These are phyloP conservation scores for Subanguina moxae DNA, from an alignment of 1,140 invertebrate genomes.

Conservation along the genomic window DNA sequence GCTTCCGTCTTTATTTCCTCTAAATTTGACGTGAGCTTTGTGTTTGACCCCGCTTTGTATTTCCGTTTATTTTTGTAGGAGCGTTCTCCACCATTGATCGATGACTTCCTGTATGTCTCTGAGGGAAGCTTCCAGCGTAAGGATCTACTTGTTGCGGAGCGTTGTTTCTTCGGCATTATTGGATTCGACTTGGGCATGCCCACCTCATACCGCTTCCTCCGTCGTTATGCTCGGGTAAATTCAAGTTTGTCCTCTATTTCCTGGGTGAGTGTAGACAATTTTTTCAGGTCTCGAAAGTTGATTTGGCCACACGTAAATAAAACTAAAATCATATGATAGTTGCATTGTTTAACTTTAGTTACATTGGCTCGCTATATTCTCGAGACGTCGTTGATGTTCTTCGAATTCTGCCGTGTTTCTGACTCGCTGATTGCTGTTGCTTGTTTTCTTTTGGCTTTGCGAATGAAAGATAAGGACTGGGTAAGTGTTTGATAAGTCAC, in stretches of 20 bases:
- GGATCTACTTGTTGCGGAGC: slow-evolving; percentile 85
- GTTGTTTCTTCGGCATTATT: slow-evolving; percentile 74
- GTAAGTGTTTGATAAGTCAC: too few species aligned
- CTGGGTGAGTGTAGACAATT: too few species aligned
- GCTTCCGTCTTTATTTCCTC: slow-evolving; percentile 84
- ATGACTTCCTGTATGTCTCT: slow-evolving; percentile 93
- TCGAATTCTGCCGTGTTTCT: slow-evolving; percentile 71
- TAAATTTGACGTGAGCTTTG: slow-evolving; percentile 81
- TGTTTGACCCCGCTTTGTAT: neutral
- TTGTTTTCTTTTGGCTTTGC: slow-evolving; percentile 75
- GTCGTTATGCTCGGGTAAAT: slow-evolving; percentile 74
- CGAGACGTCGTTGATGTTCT: slow-evolving; percentile 87
- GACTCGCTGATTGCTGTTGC: slow-evolving; percentile 86
- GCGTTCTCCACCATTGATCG: slow-evolving; percentile 79
- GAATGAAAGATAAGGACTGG: slow-evolving; percentile 66
- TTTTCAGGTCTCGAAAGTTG: too few species aligned
- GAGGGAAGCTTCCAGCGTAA: slow-evolving; percentile 75
- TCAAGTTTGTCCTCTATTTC: too few species aligned
- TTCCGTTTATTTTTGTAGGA: slow-evolving; percentile 67
- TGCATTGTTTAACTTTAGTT: too few species aligned
- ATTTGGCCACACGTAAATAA: too few species aligned
- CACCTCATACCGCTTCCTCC: slow-evolving; percentile 87
- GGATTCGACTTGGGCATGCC: slow-evolving; percentile 88
- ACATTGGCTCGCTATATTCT: slow-evolving; percentile 88
- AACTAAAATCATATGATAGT: too few species aligned